Evolutionary conservation across 2,888 invertebrate species (phyloP), one percentile per base, ranked within the genome.

Genomic region (Ceraclea dissimilis): DNA sequence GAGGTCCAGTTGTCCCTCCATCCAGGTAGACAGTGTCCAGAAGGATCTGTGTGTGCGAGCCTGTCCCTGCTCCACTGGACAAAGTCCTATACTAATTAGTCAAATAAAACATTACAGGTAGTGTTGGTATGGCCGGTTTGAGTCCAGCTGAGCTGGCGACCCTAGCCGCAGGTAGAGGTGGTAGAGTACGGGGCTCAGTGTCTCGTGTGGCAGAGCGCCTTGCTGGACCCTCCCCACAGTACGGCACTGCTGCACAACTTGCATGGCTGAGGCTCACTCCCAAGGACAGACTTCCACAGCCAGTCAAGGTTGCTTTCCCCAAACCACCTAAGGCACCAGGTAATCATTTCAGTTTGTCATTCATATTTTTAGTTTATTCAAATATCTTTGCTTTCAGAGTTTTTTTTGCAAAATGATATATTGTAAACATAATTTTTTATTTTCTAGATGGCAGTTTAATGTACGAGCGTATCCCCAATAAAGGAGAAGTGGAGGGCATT

Each of bases 251-350:
- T 53, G 68, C 68, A 60, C 78, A 78, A 60, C 79, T 79, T 75
- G 84, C 84, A 58, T 90, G 89, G 89, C 78, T 90, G 58, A 75
- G 81, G 63, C 79, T 88, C 57, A 88, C 88, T 59, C 85, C 86
- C 63, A 82, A 82, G 62, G 84, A 84, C 66, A 81, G 84, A 74
- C 81, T 92, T 75, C 93, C 93, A 62, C 81, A 82, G 73, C 90
- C 91, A 34, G 84, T 84, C 64, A 84, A 86, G 68, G 84, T 89
- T 64, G 89, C 88, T 66, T 94, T 91, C 75, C 93, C 93, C 54
- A 89, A 90, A 72, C 93, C 93, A 63, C 93, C 93, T 49, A 92
- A 91, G 73, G 93, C 88, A 58, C 87, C 89, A 60, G 90, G 86
- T 86, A 66, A n/a, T 2, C n/a, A n/a, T n/a, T n/a, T n/a, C n/a